Conservation (phyloP, 2,113 vertebrate genomes). For the Meles meles region DNA sequence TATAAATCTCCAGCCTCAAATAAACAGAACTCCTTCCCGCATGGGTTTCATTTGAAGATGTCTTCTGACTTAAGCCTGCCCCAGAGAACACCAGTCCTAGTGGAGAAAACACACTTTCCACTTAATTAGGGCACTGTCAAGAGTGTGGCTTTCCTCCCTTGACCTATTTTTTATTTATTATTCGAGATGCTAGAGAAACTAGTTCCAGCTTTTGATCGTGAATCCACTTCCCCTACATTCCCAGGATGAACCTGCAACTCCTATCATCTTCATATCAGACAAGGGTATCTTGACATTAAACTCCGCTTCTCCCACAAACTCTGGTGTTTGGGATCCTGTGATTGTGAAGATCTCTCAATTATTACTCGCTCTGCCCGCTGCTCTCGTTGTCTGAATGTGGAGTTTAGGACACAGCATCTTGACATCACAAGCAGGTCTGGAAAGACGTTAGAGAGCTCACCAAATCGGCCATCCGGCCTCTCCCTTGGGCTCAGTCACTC, state of each 20-base stretch:
- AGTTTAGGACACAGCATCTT: neutral
- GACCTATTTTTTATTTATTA: conserved; percentile 1
- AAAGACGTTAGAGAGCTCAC: conserved; percentile 16
- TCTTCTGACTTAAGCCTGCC: neutral
- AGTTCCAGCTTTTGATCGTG: conserved; percentile 33
- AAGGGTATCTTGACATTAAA: neutral
- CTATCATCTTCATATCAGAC: neutral
- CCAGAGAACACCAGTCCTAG: neutral
- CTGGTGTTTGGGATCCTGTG: neutral
- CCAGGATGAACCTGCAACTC: neutral
- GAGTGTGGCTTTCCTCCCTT: conserved; percentile 9
- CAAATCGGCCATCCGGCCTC: neutral
- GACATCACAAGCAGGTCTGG: neutral
- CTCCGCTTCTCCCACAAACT: neutral
- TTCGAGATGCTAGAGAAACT: conserved; percentile 24
- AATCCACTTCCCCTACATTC: neutral
- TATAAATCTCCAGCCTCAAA: neutral
- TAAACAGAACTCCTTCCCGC: neutral
- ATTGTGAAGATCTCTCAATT: neutral
- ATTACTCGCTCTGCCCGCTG: neutral
- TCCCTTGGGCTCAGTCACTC: neutral
- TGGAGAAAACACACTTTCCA: neutral
- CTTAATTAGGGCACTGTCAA: neutral
- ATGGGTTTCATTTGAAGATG: neutral
- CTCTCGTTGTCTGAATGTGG: neutral